Percentiles rank a stretch among this genome's conserved stretches.
Evolutionary conservation across 2,113 vertebrate species (phyloP).

Genomic region (Phainopepla nitens): DNA sequence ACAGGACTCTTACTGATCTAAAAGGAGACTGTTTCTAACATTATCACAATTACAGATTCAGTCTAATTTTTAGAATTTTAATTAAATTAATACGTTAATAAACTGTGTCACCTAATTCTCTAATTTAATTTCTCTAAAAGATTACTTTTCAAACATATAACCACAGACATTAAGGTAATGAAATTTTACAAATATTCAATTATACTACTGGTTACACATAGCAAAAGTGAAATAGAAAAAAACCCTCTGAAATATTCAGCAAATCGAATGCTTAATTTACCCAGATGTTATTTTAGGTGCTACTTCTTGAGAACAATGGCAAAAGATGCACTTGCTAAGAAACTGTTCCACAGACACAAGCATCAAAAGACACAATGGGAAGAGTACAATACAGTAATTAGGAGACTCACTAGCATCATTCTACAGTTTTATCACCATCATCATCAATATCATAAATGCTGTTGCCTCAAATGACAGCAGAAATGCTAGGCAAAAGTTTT

Average conservation of each 20-base stretch:
- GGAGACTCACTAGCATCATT: neutral
- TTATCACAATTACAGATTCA: neutral
- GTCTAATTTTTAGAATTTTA: neutral
- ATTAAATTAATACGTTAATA: neutral
- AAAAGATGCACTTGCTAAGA: conserved; percentile 10
- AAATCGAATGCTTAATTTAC: neutral
- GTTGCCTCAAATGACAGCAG: neutral
- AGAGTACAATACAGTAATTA: neutral
- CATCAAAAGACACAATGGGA: neutral
- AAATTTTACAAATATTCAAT: neutral
- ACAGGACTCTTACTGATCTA: neutral
- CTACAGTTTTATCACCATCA: neutral
- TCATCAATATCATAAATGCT: neutral
- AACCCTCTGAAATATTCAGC: neutral
- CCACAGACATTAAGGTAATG: neutral
- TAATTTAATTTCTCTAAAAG: neutral
- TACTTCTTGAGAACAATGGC: conserved; percentile 24
- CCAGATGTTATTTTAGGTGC: neutral
- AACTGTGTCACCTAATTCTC: neutral
- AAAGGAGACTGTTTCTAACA: neutral
- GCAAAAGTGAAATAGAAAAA: conserved; percentile 4
- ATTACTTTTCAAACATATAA: neutral
- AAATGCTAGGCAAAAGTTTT: neutral
- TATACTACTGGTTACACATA: conserved; percentile 15
- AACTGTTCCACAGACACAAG: neutral